Evolutionary conservation across 1,140 invertebrate species (phyloP).

Genomic region (Penaeus indicus): DNA sequence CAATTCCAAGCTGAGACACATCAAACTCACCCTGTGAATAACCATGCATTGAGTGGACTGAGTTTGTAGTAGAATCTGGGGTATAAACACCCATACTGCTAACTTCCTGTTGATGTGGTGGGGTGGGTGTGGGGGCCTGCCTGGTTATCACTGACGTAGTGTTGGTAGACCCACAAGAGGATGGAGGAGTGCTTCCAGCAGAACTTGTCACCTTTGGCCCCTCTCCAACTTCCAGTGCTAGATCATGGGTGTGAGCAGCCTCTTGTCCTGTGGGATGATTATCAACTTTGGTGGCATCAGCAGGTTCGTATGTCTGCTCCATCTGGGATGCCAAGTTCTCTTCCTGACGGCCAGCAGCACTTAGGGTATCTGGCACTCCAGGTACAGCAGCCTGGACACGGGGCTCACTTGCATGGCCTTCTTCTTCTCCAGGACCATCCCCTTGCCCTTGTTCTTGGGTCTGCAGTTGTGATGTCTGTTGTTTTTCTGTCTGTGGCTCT

Average conservation of each 20-base stretch:
- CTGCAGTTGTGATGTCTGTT: background rate
- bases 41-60: constrained; percentile 82
- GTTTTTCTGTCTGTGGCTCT: constrained; percentile 3
- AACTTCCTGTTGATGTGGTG: constrained; percentile 64
- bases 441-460: background rate
- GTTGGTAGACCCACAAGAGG: constrained; percentile 59
- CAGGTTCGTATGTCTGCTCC: constrained; percentile 52
- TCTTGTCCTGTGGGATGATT: constrained; percentile 54
- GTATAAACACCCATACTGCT: constrained; percentile 81
- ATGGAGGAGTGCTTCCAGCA: constrained; percentile 54
- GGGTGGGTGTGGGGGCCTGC: constrained; percentile 65
- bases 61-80: constrained; percentile 86
- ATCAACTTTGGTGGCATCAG: constrained; percentile 48
- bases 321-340: constrained; percentile 54
- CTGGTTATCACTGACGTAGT: constrained; percentile 60
- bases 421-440: background rate
- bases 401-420: constrained; percentile 25
- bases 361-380: constrained; percentile 38
- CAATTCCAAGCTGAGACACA: constrained; percentile 84
- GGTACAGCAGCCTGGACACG: constrained; percentile 37
- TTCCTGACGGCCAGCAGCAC: constrained; percentile 47
- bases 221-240: constrained; percentile 52
- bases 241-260: constrained; percentile 53
- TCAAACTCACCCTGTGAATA: constrained; percentile 84
- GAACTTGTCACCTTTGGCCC: constrained; percentile 51